phyloP scores from a whole-genome alignment of 2,797 vertebrate genomes.

The Chelonia mydas region DNA sequence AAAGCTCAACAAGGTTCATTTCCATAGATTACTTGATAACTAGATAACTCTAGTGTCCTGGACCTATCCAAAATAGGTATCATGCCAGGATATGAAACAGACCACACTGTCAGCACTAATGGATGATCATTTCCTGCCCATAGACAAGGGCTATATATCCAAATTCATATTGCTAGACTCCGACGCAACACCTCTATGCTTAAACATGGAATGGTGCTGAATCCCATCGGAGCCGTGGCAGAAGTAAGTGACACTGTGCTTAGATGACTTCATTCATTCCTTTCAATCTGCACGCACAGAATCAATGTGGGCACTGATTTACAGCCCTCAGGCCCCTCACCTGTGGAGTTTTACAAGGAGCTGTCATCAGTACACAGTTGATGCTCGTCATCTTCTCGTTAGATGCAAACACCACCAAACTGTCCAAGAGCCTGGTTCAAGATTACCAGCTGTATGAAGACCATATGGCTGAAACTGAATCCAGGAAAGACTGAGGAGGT shows the following conservation, averaged over 20 bases:
- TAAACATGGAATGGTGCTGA: constrained; percentile 44
- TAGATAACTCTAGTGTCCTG: background rate
- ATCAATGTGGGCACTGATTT: background rate
- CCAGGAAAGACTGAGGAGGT: background rate
- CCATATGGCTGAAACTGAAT: background rate
- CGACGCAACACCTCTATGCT: constrained; percentile 26
- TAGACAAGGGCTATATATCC: constrained; percentile 55
- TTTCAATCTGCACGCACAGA: constrained; percentile 10
- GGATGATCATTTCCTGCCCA: constrained; percentile 7
- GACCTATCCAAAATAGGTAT: constrained; percentile 5
- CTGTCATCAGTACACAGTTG: background rate
- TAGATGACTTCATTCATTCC: constrained; percentile 31
- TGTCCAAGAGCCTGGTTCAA: background rate
- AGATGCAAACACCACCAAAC: background rate
- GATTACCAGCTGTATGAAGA: background rate
- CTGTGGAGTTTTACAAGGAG: background rate
- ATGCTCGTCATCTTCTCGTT: background rate
- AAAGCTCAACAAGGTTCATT: background rate
- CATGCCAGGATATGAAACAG: background rate
- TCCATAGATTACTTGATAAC: background rate
- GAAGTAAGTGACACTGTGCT: constrained; percentile 27
- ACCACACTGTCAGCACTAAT: constrained; percentile 37
- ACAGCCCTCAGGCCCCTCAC: background rate
- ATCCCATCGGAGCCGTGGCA: constrained; percentile 28
- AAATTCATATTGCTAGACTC: constrained; percentile 29